These are phyloP conservation scores for Botia almorhae DNA, from an alignment of 2,797 vertebrate species.

Conservation along the genomic window DNA sequence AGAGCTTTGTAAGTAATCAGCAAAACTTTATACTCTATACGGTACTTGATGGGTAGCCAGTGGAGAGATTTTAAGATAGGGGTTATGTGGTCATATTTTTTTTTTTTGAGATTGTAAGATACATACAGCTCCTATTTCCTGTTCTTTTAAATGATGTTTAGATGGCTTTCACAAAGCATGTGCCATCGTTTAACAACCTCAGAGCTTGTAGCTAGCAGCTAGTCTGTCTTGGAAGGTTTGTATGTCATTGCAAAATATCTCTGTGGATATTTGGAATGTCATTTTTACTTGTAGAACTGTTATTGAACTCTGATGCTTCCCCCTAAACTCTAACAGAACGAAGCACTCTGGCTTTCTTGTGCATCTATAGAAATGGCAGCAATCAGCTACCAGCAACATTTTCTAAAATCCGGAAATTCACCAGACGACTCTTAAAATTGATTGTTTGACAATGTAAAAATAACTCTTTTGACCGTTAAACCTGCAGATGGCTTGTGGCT, in stretches of 20 bases:
- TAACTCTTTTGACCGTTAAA: conserved; percentile 34
- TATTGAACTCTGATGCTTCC: background rate
- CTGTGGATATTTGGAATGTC: background rate
- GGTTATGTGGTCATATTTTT: too few relatives aligned
- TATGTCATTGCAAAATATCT: background rate
- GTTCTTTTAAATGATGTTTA: background rate
- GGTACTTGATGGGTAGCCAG: too few relatives aligned
- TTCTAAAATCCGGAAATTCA: conserved; percentile 19
- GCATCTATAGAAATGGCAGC: background rate
- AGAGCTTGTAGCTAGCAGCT: background rate
- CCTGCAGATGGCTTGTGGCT: conserved; percentile 43
- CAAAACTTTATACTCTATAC: too few relatives aligned
- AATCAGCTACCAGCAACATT: conserved; percentile 6
- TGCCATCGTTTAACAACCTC: background rate
- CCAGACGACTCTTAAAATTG: background rate
- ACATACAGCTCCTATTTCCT: too few relatives aligned
- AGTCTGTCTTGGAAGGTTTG: background rate
- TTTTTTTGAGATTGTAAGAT: too few relatives aligned
- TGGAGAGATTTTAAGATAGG: too few relatives aligned
- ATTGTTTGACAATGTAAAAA: conserved; percentile 31
- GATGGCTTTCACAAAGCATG: background rate
- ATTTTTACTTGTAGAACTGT: background rate
- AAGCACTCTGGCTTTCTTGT: conserved; percentile 2
- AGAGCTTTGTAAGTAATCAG: too few relatives aligned
- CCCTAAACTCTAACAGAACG: background rate